These are phyloP conservation scores for Hypselothyrea guttata DNA, from an alignment of 2,888 invertebrate species.

Conservation along the genomic window DNA sequence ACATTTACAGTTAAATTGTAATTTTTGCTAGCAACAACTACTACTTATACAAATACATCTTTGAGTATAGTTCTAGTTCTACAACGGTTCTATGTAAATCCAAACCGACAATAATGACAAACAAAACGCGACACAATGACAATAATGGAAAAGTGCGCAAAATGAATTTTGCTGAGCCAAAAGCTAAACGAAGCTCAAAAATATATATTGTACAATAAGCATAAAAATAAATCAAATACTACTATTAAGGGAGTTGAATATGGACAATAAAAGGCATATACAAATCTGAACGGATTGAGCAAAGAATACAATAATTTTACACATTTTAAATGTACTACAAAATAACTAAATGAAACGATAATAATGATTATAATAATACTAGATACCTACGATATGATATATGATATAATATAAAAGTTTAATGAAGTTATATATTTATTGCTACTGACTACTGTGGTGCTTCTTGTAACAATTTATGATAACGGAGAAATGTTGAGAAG, in stretches of 20 bases:
- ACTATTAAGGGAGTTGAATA: slow-evolving; percentile 28
- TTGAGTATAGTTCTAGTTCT: slow-evolving; percentile 29
- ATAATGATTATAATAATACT: slow-evolving; percentile 11
- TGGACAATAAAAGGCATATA: slow-evolving; percentile 65
- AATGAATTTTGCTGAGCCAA: slow-evolving; percentile 50
- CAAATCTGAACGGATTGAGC: slow-evolving; percentile 32
- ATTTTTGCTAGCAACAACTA: slow-evolving; percentile 67
- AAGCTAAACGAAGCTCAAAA: slow-evolving; percentile 36
- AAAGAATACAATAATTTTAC: slow-evolving; percentile 62
- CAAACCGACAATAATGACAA: slow-evolving; percentile 62
- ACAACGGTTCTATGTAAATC: slow-evolving; percentile 43
- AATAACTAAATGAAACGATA: slow-evolving; percentile 17
- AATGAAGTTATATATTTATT: slow-evolving; percentile 54
- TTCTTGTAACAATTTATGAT: slow-evolving; percentile 65
- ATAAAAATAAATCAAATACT: too few relatives aligned
- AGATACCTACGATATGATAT: too few relatives aligned
- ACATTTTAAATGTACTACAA: slow-evolving; percentile 65
- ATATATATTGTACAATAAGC: slow-evolving; percentile 50
- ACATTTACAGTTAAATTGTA: slow-evolving; percentile 60
- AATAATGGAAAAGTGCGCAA: slow-evolving; percentile 64
- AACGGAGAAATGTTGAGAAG: slow-evolving; percentile 20
- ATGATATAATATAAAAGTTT: slow-evolving; percentile 21
- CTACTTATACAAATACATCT: slow-evolving; percentile 35
- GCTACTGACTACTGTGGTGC: slow-evolving; percentile 74
- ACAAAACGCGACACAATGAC: slow-evolving; percentile 63